Evolutionary conservation across 2,113 vertebrate genomes (phyloP), one percentile per base, ranked within the genome.

Genomic region (Bos javanicus): DNA sequence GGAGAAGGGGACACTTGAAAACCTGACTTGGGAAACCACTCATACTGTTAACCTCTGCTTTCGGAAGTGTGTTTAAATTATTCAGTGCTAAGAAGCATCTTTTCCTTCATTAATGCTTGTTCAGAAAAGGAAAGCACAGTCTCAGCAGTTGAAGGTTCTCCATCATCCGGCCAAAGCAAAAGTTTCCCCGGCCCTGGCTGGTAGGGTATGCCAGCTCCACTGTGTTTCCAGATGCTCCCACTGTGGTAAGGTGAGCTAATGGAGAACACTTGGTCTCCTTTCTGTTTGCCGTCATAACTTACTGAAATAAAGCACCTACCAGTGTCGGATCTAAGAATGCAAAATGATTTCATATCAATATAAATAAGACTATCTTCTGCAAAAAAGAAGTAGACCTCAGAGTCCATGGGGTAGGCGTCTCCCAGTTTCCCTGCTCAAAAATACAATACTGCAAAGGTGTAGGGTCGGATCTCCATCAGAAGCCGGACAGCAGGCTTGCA

Each of bases 291-390:
- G 93, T 91, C 97, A 90, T 96, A 96, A 98, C 97, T 98, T 97
- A 98, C 98, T 98, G 97, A 98, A 98, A 97, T 97, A 98, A 98
- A 98, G 97, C 97, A 98, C 94, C 17, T 0, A 57, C 96, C 98
- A 98, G 97, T 97, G 95, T 98, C 97, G 85, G 92, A 98, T 97
- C 93, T 71, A 54, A 95, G 94, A 89, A 98, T 98, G 97, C 98
- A 98, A 98, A 98, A 97, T 98, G 98, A 98, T 97, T 98, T 98
- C 97, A 46, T 98, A 98, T 97, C 89, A 95, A 91, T 99, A 98
- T 99, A 98, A 98, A 99, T 98, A 98, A 98, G 98, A 98, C 97
- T 60, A 86, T 97, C 95, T 98, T 98, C 95, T 98, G 97, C 95
- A 98, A 98, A 98, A 54, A 50, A 56, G 33, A 36, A 15, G 7